Evolutionary conservation across 2,113 vertebrate genomes (phyloP).

Genomic region (Chionomys nivalis): DNA sequence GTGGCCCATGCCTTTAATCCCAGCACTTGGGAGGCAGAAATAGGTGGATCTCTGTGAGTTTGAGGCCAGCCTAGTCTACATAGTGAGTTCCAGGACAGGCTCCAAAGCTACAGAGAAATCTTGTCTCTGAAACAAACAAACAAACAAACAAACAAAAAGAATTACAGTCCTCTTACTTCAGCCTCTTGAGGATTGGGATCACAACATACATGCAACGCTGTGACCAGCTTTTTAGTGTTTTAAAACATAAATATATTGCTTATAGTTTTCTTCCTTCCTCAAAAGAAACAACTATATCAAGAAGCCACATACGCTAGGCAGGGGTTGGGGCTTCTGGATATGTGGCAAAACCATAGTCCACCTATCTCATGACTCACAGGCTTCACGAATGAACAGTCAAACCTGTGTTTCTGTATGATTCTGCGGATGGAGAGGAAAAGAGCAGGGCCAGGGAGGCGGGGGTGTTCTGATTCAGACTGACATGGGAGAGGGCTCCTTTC

Average conservation of each 20-base stretch:
- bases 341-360: background rate
- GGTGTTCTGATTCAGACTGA: background rate
- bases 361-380: background rate
- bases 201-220: background rate
- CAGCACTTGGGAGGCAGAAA: too few relatives aligned
- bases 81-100: too few relatives aligned
- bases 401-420: fast-evolving
- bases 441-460: fast-evolving
- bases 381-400: background rate
- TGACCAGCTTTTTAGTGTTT: background rate
- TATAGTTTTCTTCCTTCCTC: background rate
- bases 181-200: background rate
- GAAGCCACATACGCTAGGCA: background rate
- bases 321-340: too few relatives aligned
- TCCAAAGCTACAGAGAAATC: too few relatives aligned
- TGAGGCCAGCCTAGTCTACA: too few relatives aligned
- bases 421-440: background rate
- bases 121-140: too few relatives aligned
- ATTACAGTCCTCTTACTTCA: background rate
- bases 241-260: background rate
- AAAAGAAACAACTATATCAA: background rate
- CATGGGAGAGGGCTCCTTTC: background rate
- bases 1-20: too few relatives aligned
- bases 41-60: too few relatives aligned
- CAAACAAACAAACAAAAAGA: background rate